Evolutionary conservation across 2,113 vertebrate genomes (phyloP), one percentile per base, ranked within the genome.

Genomic region (Hiodon alosoides): DNA sequence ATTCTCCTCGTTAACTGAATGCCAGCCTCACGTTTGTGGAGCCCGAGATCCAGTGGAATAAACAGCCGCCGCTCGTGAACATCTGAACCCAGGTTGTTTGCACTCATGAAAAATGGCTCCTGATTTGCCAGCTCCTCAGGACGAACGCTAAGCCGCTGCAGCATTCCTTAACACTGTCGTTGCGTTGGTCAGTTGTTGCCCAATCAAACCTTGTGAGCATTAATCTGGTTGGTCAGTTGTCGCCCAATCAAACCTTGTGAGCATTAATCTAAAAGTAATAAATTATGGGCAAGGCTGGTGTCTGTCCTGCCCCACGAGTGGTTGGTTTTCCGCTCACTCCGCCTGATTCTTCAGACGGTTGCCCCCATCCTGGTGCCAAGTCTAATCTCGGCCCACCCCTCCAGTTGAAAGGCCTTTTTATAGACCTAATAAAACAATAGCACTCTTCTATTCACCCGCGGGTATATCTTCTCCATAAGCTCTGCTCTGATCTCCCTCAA

Each of bases 81-180:
- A 74, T 72, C 72, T 78, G 73, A 83, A 79, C 78, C 67, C 54
- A 66, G 77, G 81, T 54, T 74, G 61, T 83, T 79, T 80, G 75
- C 71, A 72, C 71, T 67, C 64, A 80, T 74, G 66, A 75, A 76
- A 80, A 78, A n/a, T 46, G 57, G 17, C 31, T 55, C 55, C 61
- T 71, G 72, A 50, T 31, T 71, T 55, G 59, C 58, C 71, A 52
- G 51, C 60, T 71, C 68, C 50, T 69, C 58, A 48, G 60, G 62
- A 80, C 31, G 52, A 51, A 71, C 58, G 57, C 66, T 76, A 31
- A 60, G 54, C 50, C 69, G 50, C 71, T 70, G 65, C 17, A 46
- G 55, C 50, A 47, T 59, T 58, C 67, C 10, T 58, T n/a, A 31
- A 68, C 68, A 46, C 11, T 17, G 59, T 59, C 4, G 5, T 69